These are phyloP conservation scores for Dryoscopus gambensis DNA, from an alignment of 2,113 vertebrate species.

Conservation along the genomic window DNA sequence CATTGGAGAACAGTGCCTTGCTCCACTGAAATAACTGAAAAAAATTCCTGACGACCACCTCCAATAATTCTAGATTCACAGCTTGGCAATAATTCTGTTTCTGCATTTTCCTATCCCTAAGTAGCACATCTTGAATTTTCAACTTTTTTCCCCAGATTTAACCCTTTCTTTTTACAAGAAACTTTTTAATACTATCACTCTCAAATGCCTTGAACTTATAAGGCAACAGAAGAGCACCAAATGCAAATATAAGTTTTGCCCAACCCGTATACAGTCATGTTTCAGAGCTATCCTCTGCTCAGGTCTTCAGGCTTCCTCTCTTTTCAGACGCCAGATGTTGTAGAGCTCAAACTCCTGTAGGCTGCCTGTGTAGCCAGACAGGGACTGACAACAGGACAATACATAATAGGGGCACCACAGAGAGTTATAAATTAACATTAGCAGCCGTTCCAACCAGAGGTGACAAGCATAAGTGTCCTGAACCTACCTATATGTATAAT, in stretches of 20 bases:
- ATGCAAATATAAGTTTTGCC: background rate
- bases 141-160: background rate
- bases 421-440: background rate
- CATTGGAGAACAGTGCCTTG: background rate
- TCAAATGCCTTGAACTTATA: background rate
- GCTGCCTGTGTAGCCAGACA: background rate
- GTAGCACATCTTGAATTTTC: background rate
- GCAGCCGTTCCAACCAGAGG: background rate
- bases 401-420: background rate
- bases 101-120: background rate
- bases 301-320: background rate
- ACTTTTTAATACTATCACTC: background rate
- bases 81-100: background rate
- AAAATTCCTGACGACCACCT: background rate
- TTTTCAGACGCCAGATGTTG: slow-evolving; percentile 5
- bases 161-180: background rate
- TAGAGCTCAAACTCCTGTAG: background rate
- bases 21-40: background rate
- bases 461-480: background rate
- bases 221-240: background rate
- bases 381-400: background rate
- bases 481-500: background rate
- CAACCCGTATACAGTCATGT: background rate
- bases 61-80: background rate
- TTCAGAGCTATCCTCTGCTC: background rate